Conservation (phyloP, 2,888 invertebrate genomes). For the Andrena dorsata region DNA sequence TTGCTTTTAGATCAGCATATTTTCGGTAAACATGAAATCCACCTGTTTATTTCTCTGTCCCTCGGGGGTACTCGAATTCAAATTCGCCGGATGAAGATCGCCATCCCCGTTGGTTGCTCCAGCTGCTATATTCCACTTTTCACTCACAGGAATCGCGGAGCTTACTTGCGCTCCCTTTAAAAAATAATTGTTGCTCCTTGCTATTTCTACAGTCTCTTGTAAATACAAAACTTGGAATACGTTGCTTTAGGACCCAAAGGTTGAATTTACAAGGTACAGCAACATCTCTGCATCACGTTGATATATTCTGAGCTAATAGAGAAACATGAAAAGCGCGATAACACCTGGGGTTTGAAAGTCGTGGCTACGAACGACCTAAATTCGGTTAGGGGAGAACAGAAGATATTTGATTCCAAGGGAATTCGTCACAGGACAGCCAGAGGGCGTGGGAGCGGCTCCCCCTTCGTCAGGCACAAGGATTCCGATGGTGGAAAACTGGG, state of each 20-base stretch:
- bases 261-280: neutral
- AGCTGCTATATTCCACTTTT: neutral
- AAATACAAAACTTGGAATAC: neutral
- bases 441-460: neutral
- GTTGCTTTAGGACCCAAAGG: neutral
- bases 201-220: neutral
- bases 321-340: neutral
- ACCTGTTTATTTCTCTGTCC: slow-evolving; percentile 22
- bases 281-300: neutral
- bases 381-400: slow-evolving; percentile 43
- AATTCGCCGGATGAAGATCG: slow-evolving; percentile 3
- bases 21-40: slow-evolving; percentile 32
- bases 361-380: slow-evolving; percentile 21
- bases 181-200: no score
- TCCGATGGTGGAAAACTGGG: neutral
- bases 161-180: neutral
- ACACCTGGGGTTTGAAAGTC: slow-evolving; percentile 1
- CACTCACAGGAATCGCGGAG: neutral
- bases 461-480: slow-evolving; percentile 4
- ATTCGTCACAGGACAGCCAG: slow-evolving; percentile 34
- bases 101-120: neutral
- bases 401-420: slow-evolving; percentile 54
- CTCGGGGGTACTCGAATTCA: neutral
- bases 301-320: neutral
- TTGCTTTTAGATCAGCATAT: slow-evolving; percentile 31